Evolutionary conservation across 2,888 invertebrate genomes (phyloP), one percentile per base, ranked within the genome.

Genomic region (Lycaena phlaeas): DNA sequence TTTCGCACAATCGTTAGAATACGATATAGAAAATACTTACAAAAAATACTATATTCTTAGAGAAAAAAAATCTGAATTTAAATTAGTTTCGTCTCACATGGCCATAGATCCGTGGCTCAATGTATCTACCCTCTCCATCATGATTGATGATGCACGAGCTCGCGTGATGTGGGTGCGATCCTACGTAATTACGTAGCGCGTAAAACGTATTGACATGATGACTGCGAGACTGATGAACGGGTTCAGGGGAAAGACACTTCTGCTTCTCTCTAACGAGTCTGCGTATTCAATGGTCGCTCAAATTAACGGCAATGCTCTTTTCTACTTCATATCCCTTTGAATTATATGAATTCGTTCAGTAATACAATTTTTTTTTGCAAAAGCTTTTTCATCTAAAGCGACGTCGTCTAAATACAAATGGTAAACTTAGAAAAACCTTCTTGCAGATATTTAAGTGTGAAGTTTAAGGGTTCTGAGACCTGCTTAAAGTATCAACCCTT

Each of bases 141-240:
- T 78, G 79, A 79, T 76, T 78, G 78, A 78, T 78, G 75, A 76
- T 69, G 68, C 71, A 68, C 65, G 51, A 48, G 50, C 52, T 53
- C 51, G 52, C 53, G 54, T 68, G 71, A 73, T 64, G 64, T 62
- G 66, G 71, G 71, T 74, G 66, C 65, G 57, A 61, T 62, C 61
- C 64, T 65, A 74, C 58, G 56, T 61, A 62, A 62, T 64, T 61
- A 62, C 58, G 54, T 57, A 50, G 48, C 54, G 45, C 50, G 44
- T 40, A 31, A 48, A 46, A 48, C 47, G 48, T 50, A 49, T 54
- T 45, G 45, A 41, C 43, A 29, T 38, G 52, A 50, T 53, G 53
- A 49, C 41, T 34, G 40, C 43, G 47, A 46, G 51, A 52, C 48
- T 39, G 48, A 53, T 54, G 52, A 49, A 49, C 43, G 42, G 41